A percentile compares a stretch with the other conserved stretches of the same genome.
Conservation (phyloP, 1,140 invertebrate species). For the Oryctes rhinoceros region DNA sequence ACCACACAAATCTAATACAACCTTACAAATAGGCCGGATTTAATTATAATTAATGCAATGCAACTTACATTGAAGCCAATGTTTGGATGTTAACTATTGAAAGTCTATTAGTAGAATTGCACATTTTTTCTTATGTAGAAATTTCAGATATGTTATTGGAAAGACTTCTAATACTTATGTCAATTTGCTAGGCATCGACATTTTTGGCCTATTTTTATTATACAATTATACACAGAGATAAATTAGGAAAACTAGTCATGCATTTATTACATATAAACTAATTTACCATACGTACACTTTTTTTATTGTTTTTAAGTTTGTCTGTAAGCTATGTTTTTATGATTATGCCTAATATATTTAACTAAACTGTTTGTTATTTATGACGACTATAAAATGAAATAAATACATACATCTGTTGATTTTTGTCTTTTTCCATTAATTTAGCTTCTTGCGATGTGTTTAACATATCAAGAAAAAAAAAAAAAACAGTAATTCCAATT, state of each 20-base stretch:
- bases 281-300: background rate
- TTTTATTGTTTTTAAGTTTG: background rate
- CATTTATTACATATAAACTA: constrained; percentile 2
- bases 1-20: too few species aligned
- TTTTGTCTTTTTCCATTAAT: background rate
- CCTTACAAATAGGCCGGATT: too few species aligned
- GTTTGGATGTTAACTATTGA: too few species aligned
- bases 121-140: too few species aligned
- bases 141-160: too few species aligned
- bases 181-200: background rate
- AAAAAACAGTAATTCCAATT: too few species aligned
- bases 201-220: background rate
- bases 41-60: too few species aligned
- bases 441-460: too few species aligned
- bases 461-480: too few species aligned
- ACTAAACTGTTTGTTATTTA: constrained; percentile 11
- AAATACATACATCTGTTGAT: background rate
- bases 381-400: background rate
- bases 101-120: too few species aligned
- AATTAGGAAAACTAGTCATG: background rate
- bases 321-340: background rate
- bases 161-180: background rate
- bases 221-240: background rate
- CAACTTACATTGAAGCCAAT: too few species aligned
- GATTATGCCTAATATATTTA: background rate